These are phyloP conservation scores for Aphidius gifuensis DNA, from an alignment of 1,140 invertebrate species.

Conservation along the genomic window DNA sequence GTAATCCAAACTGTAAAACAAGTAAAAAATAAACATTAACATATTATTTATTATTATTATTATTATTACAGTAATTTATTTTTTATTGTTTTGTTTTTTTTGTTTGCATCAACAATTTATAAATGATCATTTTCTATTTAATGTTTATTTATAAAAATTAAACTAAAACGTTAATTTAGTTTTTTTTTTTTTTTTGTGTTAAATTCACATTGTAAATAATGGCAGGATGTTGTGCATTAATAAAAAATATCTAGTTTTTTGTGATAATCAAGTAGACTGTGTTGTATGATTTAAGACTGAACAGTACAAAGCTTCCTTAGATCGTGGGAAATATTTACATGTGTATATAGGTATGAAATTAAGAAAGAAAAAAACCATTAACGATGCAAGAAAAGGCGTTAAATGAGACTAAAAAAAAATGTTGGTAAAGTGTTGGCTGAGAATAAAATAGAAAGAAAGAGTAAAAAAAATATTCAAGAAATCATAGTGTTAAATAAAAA, in stretches of 20 bases:
- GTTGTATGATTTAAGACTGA: background rate
- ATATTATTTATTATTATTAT: background rate
- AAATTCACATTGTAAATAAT: no score
- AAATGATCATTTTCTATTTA: no score
- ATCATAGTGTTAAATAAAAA: no score
- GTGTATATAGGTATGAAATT: no score
- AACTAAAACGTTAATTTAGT: no score
- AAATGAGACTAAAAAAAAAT: conserved; percentile 13
- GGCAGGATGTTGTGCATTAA: background rate
- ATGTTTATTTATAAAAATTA: no score
- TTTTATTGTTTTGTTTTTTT: background rate
- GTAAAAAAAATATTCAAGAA: background rate
- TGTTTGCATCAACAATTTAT: background rate
- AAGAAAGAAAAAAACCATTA: no score
- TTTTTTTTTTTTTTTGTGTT: no score
- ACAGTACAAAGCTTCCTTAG: no score
- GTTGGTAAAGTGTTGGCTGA: background rate
- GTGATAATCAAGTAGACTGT: background rate
- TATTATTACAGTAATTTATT: no score
- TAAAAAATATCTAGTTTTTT: background rate
- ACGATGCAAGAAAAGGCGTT: conserved; percentile 8
- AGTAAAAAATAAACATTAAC: conserved; percentile 30
- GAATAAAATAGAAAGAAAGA: background rate
- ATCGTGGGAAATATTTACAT: background rate
- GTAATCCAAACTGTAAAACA: conserved; percentile 67